Conservation (phyloP, 2,888 invertebrate genomes). For the Omphaloscelis lunosa region DNA sequence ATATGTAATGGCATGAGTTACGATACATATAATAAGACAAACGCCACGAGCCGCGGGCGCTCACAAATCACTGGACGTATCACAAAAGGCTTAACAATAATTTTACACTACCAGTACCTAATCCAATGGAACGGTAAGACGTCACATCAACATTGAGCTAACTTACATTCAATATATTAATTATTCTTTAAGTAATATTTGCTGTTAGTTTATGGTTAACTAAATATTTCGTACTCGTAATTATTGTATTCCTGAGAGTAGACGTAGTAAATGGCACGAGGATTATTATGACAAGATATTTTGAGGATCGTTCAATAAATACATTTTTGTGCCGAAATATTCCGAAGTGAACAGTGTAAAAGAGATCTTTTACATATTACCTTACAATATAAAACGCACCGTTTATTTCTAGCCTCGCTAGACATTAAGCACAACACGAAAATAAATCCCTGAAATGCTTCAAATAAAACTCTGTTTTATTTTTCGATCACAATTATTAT, state of each 20-base stretch:
- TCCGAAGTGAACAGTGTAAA: conserved; percentile 72
- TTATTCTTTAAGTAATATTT: conserved; percentile 89
- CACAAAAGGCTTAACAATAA: conserved; percentile 88
- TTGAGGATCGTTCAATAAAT: conserved; percentile 76
- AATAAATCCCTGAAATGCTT: conserved; percentile 88
- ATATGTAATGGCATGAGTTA: conserved; percentile 73
- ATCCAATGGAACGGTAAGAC: conserved; percentile 89
- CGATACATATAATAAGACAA: conserved; percentile 52
- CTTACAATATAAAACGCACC: conserved; percentile 81
- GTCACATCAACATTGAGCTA: conserved; percentile 90
- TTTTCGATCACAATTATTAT: conserved; percentile 88
- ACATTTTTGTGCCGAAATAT: conserved; percentile 80
- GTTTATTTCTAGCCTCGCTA: conserved; percentile 87
- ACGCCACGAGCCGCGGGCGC: conserved; percentile 54
- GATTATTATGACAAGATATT: conserved; percentile 89
- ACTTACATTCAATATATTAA: conserved; percentile 89
- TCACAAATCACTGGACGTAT: conserved; percentile 87
- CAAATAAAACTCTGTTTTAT: conserved; percentile 91
- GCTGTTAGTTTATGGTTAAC: conserved; percentile 88
- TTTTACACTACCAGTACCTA: conserved; percentile 87
- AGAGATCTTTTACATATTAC: conserved; percentile 78
- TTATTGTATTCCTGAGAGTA: conserved; percentile 85
- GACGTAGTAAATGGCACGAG: conserved; percentile 88
- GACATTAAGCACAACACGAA: conserved; percentile 86
- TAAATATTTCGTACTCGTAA: conserved; percentile 80